Evolutionary conservation across 2,797 vertebrate species (phyloP), one percentile per base, ranked within the genome.

Genomic region (Heliangelus exortis): DNA sequence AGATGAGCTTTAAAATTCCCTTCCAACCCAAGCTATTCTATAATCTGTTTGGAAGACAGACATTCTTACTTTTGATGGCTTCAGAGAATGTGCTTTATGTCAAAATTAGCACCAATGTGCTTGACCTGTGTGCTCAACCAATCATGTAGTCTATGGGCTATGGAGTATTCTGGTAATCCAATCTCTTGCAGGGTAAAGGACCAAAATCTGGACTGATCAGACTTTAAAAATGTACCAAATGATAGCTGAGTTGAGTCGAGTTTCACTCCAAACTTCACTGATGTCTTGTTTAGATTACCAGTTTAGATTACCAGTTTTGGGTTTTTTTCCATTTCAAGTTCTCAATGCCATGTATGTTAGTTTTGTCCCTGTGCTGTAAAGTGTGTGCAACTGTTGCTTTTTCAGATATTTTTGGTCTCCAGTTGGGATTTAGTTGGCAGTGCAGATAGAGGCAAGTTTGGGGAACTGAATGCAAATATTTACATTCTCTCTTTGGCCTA

Each of bases 391-490:
- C 62, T 89, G 63, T 84, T 77, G 87, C 50, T 90, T 82, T 82
- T 88, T 85, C 33, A 84, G 69, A 91, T 45, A 79, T 94, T 47
- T 48, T 91, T 85, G 68, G 92, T 94, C 88, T 88, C 59, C 71
- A 90, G 34, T 94, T 95, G 83, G 78, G 87, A 91, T 91, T 95
- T 92, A 84, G 87, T 89, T 96, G 92, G 92, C 94, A 93, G 74
- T 87, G 43, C 55, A 57, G 87, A 91, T 65, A 77, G 63, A 91
- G 66, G 71, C 84, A 89, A 95, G 53, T 96, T 94, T 96, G 85
- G 87, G 77, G 62, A 96, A 91, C 23, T 61, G 65, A 92, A 87
- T 94, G 53, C 94, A 97, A 97, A 97, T 97, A 97, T 97, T 97
- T 97, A 96, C 92, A 92, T 97, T 96, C 83, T 92, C 57, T 88